phyloP scores from a whole-genome alignment of 2,888 invertebrate species.

The Epistrophe grossulariae region DNA sequence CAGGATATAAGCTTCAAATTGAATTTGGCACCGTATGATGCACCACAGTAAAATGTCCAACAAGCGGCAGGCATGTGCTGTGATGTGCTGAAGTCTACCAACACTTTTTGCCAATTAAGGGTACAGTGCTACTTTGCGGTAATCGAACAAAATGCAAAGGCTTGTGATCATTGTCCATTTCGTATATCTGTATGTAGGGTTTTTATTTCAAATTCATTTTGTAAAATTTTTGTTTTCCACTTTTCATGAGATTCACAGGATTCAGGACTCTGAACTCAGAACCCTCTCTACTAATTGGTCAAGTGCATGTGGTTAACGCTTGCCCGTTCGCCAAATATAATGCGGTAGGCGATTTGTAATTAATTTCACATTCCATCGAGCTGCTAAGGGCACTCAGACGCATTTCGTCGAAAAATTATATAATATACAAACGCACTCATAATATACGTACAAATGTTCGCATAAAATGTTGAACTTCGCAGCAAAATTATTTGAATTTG shows the following conservation, averaged over 20 bases:
- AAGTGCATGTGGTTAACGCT: conserved; percentile 61
- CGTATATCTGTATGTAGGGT: background rate
- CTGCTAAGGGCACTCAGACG: conserved; percentile 50
- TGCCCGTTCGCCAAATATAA: conserved; percentile 49
- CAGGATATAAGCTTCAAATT: conserved; percentile 25
- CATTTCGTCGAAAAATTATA: conserved; percentile 2
- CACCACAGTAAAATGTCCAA: conserved; percentile 17
- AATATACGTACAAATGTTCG: background rate
- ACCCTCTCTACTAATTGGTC: conserved; percentile 59
- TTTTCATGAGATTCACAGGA: background rate
- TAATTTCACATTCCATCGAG: conserved; percentile 67
- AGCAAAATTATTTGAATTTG: conserved; percentile 16
- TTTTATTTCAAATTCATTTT: conserved; percentile 1
- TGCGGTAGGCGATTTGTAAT: conserved; percentile 63
- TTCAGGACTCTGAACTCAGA: background rate
- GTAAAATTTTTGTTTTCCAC: background rate
- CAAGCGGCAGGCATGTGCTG: conserved; percentile 2
- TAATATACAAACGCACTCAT: conserved; percentile 39
- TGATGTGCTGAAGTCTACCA: background rate
- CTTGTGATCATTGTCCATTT: conserved; percentile 14
- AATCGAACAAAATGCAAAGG: conserved; percentile 27
- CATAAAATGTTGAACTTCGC: background rate
- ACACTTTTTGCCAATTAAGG: conserved; percentile 57
- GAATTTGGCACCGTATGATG: conserved; percentile 19
- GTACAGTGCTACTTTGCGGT: conserved; percentile 35